Conservation (phyloP, 2,797 vertebrate species). For the Lophotriccus pileatus region DNA sequence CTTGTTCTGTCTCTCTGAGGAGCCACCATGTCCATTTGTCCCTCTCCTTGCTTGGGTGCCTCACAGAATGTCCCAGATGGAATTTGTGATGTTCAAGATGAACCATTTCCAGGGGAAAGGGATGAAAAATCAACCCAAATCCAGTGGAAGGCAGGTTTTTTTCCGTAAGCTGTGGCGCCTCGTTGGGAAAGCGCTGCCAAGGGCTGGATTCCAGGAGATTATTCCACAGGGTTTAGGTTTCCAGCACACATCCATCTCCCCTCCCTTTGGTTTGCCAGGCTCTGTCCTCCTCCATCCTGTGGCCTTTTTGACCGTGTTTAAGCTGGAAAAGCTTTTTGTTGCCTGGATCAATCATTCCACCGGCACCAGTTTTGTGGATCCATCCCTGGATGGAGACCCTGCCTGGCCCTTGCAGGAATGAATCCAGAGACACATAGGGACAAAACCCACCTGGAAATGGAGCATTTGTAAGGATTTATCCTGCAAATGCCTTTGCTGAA, state of each 20-base stretch:
- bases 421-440: not conserved
- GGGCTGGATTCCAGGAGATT: not conserved
- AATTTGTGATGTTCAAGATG: not conserved
- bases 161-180: not conserved
- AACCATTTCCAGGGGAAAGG: not conserved
- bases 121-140: not conserved
- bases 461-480: not conserved
- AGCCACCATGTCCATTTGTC: not conserved
- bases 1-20: no score
- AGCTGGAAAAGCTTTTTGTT: not conserved
- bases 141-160: not conserved
- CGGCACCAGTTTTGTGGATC: no score
- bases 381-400: not conserved
- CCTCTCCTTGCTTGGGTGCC: not conserved
- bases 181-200: not conserved
- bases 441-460: rapidly evolving
- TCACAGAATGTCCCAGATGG: not conserved
- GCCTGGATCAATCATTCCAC: not conserved
- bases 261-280: not conserved
- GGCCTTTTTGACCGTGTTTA: not conserved
- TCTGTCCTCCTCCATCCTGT: rapidly evolving
- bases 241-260: not conserved
- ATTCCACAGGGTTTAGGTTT: not conserved
- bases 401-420: not conserved
- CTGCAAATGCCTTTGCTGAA: no score